Conservation (phyloP, 2,888 invertebrate genomes). For the Dicyrtoma fusca region DNA sequence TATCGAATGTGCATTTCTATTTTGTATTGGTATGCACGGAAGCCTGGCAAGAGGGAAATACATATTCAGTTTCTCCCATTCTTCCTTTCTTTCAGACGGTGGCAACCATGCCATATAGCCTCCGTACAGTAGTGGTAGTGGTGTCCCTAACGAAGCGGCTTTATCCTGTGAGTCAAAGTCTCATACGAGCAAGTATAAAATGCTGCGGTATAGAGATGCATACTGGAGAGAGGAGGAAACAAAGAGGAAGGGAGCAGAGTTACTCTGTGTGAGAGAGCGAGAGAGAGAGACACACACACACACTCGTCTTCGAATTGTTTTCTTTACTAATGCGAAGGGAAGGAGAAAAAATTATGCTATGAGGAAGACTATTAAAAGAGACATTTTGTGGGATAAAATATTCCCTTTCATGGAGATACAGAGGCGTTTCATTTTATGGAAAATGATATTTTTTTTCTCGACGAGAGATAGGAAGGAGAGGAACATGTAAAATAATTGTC, state of each 20-base stretch:
- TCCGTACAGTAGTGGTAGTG: too few species aligned
- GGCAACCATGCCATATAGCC: too few species aligned
- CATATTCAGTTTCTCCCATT: background rate
- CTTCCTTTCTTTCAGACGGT: too few species aligned
- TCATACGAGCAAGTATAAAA: too few species aligned
- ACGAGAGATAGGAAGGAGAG: conserved; percentile 31
- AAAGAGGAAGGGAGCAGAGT: conserved; percentile 4
- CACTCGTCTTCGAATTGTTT: conserved; percentile 44
- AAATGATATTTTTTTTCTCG: conserved; percentile 48
- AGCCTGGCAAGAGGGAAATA: background rate
- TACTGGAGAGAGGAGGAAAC: background rate
- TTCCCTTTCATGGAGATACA: conserved; percentile 49
- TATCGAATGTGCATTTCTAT: background rate
- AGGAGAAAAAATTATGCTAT: conserved; percentile 48
- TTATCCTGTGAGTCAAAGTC: too few species aligned
- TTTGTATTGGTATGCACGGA: background rate
- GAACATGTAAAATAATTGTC: conserved; percentile 51
- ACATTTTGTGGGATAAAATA: conserved; percentile 50
- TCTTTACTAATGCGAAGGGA: conserved; percentile 50
- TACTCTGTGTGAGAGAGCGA: background rate
- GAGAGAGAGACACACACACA: conserved; percentile 12
- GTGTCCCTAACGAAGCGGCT: too few species aligned
- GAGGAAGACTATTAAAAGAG: conserved; percentile 48
- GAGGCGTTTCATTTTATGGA: conserved; percentile 50
- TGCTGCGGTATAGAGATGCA: too few species aligned